Percentiles rank a stretch among this genome's conserved stretches.
These are phyloP conservation scores for Ctenopoma multispine DNA, from an alignment of 2,797 vertebrate genomes.

Conservation along the genomic window DNA sequence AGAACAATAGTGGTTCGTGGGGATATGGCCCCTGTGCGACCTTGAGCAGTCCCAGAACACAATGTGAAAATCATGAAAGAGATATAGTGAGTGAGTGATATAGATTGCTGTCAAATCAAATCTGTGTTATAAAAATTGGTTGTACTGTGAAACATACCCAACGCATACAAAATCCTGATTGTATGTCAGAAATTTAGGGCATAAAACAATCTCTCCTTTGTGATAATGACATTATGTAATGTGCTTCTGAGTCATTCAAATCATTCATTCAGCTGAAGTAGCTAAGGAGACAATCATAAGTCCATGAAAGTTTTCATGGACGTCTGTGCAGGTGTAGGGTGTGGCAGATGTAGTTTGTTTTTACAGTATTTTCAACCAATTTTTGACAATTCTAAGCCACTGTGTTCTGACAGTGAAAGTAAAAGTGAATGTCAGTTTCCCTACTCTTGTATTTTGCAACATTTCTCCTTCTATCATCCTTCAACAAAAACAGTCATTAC, in stretches of 20 bases:
- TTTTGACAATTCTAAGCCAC: conserved; percentile 18
- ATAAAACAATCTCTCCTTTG: no score
- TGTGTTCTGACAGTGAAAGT: conserved; percentile 18
- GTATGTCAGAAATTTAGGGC: no score
- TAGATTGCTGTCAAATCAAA: no score
- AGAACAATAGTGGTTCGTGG: no score
- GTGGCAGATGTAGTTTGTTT: background rate
- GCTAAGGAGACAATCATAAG: background rate
- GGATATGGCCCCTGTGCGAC: no score
- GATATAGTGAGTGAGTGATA: no score
- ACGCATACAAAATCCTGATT: no score
- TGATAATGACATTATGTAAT: no score
- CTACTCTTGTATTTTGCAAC: conserved; percentile 7
- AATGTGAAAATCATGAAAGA: no score
- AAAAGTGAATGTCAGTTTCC: background rate
- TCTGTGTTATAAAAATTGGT: no score
- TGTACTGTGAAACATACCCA: no score
- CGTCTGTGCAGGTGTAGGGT: background rate
- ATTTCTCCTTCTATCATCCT: conserved; percentile 36
- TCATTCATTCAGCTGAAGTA: conserved; percentile 18
- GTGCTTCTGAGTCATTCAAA: conserved; percentile 25
- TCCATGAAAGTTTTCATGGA: conserved; percentile 15
- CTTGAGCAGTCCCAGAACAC: no score
- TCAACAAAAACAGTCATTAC: conserved; percentile 45
- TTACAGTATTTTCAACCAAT: background rate